Conservation (phyloP, 2,888 invertebrate genomes). For the Xestia rhomboidea region DNA sequence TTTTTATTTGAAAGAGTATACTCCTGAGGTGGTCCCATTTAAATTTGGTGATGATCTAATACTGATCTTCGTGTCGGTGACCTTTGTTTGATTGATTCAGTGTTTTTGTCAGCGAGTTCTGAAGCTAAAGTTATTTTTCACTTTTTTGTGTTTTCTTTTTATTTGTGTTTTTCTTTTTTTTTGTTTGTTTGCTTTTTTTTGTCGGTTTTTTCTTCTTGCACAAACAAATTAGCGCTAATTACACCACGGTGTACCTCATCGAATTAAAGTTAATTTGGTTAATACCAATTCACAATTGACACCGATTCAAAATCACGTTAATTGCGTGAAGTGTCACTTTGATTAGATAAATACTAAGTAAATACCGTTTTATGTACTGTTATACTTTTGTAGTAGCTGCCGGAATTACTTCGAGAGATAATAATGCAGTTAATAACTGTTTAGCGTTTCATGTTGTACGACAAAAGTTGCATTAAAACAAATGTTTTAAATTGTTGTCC, state of each 20-base stretch:
- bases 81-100: too few relatives aligned
- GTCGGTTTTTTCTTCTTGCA: not conserved
- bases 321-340: conserved; percentile 67
- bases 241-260: conserved; percentile 33
- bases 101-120: too few relatives aligned
- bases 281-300: conserved; percentile 59
- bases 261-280: conserved; percentile 43
- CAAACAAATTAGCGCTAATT: conserved; percentile 31
- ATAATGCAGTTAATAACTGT: conserved; percentile 63
- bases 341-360: conserved; percentile 67
- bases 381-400: conserved; percentile 47
- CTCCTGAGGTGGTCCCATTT: too few relatives aligned
- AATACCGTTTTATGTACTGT: conserved; percentile 70
- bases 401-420: conserved; percentile 46
- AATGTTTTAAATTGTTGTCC: not conserved
- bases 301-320: conserved; percentile 55
- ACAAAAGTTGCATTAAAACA: conserved; percentile 33
- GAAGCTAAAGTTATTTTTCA: too few relatives aligned
- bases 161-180: too few relatives aligned
- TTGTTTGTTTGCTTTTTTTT: too few relatives aligned
- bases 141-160: too few relatives aligned
- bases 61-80: too few relatives aligned
- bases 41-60: too few relatives aligned
- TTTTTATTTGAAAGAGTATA: too few relatives aligned
- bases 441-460: conserved; percentile 32